Conservation (phyloP, 2,888 invertebrate genomes). For the Suillia variegata region DNA sequence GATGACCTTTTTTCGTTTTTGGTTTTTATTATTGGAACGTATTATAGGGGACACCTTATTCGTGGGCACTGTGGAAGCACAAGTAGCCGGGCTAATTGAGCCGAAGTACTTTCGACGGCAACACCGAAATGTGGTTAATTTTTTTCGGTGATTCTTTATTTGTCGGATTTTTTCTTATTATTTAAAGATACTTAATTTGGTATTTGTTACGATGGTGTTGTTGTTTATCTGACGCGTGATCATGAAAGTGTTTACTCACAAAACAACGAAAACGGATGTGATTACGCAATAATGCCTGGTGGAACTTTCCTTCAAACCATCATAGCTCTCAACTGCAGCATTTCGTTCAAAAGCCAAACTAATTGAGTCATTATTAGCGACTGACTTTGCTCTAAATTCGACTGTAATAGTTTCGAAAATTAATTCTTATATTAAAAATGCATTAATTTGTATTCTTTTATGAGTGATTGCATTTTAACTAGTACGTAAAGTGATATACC, state of each 20-base stretch:
- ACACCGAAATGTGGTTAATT: neutral
- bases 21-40: no score
- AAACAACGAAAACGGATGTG: neutral
- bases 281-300: no score
- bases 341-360: neutral
- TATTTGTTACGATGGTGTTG: neutral
- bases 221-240: constrained; percentile 6
- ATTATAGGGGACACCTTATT: no score
- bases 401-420: neutral
- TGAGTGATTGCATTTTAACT: neutral
- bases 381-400: neutral
- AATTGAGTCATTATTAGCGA: neutral
- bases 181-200: neutral
- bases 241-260: neutral
- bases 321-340: neutral
- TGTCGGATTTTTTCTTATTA: neutral
- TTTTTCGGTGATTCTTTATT: constrained; percentile 4
- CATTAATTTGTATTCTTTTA: neutral
- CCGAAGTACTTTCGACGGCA: neutral
- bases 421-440: neutral
- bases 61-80: no score
- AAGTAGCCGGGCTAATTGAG: constrained; percentile 11
- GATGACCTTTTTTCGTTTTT: neutral
- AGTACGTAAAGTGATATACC: neutral
- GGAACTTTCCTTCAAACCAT: no score